Evolutionary conservation across 2,113 vertebrate genomes (phyloP).

Genomic region (Mungos mungo): DNA sequence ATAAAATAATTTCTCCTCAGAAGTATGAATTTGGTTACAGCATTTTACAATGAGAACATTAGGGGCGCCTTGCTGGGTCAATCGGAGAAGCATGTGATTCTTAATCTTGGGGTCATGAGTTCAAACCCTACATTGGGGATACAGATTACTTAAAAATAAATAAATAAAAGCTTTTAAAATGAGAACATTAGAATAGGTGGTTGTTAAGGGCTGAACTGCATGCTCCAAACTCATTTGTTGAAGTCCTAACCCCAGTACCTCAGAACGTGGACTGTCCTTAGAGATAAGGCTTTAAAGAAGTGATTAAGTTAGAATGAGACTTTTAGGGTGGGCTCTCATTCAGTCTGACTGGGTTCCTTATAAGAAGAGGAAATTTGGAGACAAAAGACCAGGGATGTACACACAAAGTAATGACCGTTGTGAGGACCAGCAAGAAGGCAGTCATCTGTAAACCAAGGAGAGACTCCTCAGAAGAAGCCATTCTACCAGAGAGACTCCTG

Average conservation of each 20-base stretch:
- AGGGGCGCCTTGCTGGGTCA: no score
- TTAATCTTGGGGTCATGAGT: no score
- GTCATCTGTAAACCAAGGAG: not conserved
- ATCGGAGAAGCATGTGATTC: no score
- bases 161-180: constrained; percentile 4
- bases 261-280: not conserved
- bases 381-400: not conserved
- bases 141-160: no score
- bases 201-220: not conserved
- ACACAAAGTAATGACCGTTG: not conserved
- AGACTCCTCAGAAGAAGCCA: not conserved
- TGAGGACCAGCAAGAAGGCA: not conserved
- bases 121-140: no score
- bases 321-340: not conserved
- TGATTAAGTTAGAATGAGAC: not conserved
- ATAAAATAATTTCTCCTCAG: constrained; percentile 38
- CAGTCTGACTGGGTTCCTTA: not conserved
- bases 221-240: not conserved
- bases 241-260: not conserved
- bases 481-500: not conserved
- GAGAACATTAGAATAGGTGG: not conserved
- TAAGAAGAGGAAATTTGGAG: not conserved
- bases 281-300: not conserved
- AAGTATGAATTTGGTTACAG: not conserved
- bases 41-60: not conserved